Conservation (phyloP, 2,113 vertebrate genomes). For the Sinocyclocheilus anshuiensis region DNA sequence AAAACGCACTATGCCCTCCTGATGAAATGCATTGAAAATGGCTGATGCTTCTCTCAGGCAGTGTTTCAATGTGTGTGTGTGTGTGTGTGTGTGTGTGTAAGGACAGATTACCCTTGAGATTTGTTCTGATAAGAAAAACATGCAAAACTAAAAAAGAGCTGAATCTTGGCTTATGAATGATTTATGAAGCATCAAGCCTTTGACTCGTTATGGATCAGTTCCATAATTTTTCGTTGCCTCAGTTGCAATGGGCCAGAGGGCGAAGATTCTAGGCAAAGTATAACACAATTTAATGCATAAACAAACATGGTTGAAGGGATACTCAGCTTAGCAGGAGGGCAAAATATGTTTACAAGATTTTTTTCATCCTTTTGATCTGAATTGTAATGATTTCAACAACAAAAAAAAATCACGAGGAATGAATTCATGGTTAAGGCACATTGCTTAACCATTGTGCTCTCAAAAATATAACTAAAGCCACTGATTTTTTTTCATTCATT, state of each 20-base stretch:
- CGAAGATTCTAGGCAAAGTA: slow-evolving; percentile 1
- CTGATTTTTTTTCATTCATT: background rate
- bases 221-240: background rate
- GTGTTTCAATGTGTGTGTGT: background rate
- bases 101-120: slow-evolving; percentile 47
- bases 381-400: background rate
- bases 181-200: slow-evolving; percentile 38
- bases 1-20: background rate
- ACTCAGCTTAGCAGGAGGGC: background rate
- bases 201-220: slow-evolving; percentile 37
- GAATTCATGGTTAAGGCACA: background rate
- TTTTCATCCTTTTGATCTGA: background rate
- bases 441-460: background rate
- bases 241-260: slow-evolving; percentile 2
- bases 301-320: background rate
- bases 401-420: background rate
- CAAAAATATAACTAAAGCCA: background rate
- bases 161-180: slow-evolving; percentile 32
- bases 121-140: slow-evolving; percentile 26
- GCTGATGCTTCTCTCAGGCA: background rate
- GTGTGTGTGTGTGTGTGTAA: background rate
- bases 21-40: slow-evolving; percentile 26
- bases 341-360: background rate
- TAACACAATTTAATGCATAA: slow-evolving; percentile 11
- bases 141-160: slow-evolving; percentile 25